Evolutionary conservation across 2,113 vertebrate genomes (phyloP).

Genomic region (Cottus gobio): DNA sequence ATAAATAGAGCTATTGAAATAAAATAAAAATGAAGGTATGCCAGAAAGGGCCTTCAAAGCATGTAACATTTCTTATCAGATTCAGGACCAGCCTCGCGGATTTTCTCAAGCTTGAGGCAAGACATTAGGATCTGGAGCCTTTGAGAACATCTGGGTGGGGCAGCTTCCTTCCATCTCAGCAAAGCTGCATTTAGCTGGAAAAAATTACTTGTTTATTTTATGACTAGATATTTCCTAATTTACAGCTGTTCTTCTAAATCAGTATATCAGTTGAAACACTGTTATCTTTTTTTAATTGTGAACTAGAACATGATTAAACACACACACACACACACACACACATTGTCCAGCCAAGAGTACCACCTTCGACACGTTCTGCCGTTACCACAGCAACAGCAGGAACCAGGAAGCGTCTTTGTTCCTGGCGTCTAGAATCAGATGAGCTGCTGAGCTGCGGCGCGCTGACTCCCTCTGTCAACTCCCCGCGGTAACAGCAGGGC

Average conservation of each 20-base stretch:
- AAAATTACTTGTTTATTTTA: no score
- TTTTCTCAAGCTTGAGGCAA: background rate
- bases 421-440: constrained; percentile 61
- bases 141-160: background rate
- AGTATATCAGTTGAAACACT: background rate
- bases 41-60: background rate
- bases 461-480: constrained; percentile 76
- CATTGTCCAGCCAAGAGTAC: constrained; percentile 17
- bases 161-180: background rate
- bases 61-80: background rate
- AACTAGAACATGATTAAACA: constrained; percentile 39
- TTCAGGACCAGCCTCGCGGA: background rate
- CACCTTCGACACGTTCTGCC: constrained; percentile 11
- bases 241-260: no score
- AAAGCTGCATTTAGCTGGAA: background rate
- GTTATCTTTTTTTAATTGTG: constrained; percentile 10
- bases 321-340: constrained; percentile 18
- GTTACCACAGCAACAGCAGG: constrained; percentile 63
- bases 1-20: background rate
- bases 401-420: constrained; percentile 70
- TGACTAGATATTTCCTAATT: no score
- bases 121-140: background rate
- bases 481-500: constrained; percentile 56
- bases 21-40: background rate
- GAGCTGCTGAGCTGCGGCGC: constrained; percentile 14